These are phyloP conservation scores for Pipa parva DNA, from an alignment of 2,113 vertebrate genomes.

Conservation along the genomic window DNA sequence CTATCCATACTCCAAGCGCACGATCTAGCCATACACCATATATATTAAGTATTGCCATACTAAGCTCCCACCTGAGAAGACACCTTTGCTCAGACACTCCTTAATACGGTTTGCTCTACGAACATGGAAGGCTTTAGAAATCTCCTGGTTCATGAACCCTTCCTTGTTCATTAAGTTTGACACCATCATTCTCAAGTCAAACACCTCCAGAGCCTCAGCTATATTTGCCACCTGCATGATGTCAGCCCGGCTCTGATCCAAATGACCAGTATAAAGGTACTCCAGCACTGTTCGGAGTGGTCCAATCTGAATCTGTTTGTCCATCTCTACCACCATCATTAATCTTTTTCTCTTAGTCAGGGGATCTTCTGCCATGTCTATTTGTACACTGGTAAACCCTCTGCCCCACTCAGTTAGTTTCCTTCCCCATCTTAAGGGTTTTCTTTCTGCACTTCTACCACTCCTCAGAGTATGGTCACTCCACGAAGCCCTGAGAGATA, in stretches of 20 bases:
- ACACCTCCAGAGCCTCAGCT: slow-evolving; percentile 82
- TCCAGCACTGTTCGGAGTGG: slow-evolving; percentile 69
- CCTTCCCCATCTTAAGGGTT: slow-evolving; percentile 53
- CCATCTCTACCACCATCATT: slow-evolving; percentile 79
- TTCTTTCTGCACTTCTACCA: background rate
- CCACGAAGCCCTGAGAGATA: slow-evolving; percentile 65
- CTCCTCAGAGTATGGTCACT: slow-evolving; percentile 62
- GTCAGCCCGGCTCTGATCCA: slow-evolving; percentile 69
- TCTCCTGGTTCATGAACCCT: slow-evolving; percentile 93
- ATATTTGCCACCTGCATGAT: slow-evolving; percentile 84
- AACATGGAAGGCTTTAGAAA: slow-evolving; percentile 89
- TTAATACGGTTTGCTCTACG: slow-evolving; percentile 87
- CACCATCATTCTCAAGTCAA: slow-evolving; percentile 88
- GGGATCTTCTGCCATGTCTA: slow-evolving; percentile 73
- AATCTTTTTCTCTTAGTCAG: slow-evolving; percentile 61
- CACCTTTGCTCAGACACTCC: slow-evolving; percentile 80
- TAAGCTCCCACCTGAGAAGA: slow-evolving; percentile 75
- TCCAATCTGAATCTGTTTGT: slow-evolving; percentile 61
- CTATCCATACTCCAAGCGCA: no score
- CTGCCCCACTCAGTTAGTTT: slow-evolving; percentile 74
- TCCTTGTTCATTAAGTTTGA: slow-evolving; percentile 84
- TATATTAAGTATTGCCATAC: no score
- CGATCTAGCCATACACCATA: no score
- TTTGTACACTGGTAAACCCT: slow-evolving; percentile 70
- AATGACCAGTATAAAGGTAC: slow-evolving; percentile 78